Evolutionary conservation across 2,888 invertebrate genomes (phyloP).

Genomic region (Agrotis exclamationis): DNA sequence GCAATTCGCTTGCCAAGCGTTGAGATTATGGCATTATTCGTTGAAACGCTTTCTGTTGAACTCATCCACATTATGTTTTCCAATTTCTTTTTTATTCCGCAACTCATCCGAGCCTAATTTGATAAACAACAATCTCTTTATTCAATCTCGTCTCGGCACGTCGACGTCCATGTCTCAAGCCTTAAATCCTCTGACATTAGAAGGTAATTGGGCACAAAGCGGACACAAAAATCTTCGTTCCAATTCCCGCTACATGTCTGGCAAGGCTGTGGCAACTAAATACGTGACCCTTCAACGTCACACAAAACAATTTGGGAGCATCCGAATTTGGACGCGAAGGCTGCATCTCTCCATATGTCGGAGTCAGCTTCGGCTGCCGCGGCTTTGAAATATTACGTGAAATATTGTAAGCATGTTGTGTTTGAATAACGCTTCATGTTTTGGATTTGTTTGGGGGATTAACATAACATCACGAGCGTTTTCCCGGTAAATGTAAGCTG

Average conservation of each 20-base stretch:
- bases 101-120: slow-evolving; percentile 37
- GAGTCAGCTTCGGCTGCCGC: slow-evolving; percentile 35
- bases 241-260: slow-evolving; percentile 56
- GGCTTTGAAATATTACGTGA: slow-evolving; percentile 39
- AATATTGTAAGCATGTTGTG: slow-evolving; percentile 33
- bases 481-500: neutral
- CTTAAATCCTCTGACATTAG: slow-evolving; percentile 50
- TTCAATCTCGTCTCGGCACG: slow-evolving; percentile 39
- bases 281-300: slow-evolving; percentile 69
- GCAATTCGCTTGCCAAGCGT: slow-evolving; percentile 15
- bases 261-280: slow-evolving; percentile 50
- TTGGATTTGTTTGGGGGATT: slow-evolving; percentile 14
- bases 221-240: slow-evolving; percentile 53
- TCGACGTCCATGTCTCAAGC: slow-evolving; percentile 40
- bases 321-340: slow-evolving; percentile 50
- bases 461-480: neutral
- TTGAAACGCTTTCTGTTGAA: slow-evolving; percentile 9
- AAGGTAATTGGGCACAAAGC: slow-evolving; percentile 54
- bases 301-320: slow-evolving; percentile 63
- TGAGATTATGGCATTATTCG: slow-evolving; percentile 7
- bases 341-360: slow-evolving; percentile 53
- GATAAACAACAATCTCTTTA: slow-evolving; percentile 46
- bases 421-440: slow-evolving; percentile 33
- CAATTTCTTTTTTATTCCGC: slow-evolving; percentile 30
- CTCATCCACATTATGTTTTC: slow-evolving; percentile 21